phyloP scores from a whole-genome alignment of 2,113 vertebrate genomes.

The Gorsachius goisagi region DNA sequence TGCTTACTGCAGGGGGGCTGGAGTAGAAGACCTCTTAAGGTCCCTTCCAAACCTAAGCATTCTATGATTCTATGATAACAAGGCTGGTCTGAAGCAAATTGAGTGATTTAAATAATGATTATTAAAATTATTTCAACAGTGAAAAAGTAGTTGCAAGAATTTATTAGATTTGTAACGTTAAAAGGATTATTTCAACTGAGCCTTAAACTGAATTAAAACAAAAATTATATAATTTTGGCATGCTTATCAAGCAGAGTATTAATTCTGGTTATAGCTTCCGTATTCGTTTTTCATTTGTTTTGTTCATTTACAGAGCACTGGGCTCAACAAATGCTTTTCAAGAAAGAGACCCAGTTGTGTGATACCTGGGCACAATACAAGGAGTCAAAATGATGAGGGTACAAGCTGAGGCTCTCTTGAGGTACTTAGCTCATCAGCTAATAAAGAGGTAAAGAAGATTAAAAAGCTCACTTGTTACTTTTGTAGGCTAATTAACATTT shows the following conservation, averaged over 20 bases:
- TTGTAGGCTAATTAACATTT: slow-evolving; percentile 47
- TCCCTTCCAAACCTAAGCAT: too few relatives aligned
- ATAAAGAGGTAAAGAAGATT: slow-evolving; percentile 36
- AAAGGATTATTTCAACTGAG: background rate
- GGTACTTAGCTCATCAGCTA: background rate
- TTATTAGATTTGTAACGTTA: background rate
- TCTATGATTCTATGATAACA: background rate
- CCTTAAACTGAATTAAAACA: background rate
- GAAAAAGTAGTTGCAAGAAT: background rate
- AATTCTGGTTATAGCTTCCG: background rate
- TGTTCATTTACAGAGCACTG: background rate
- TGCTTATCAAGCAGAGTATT: background rate
- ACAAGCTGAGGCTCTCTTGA: background rate
- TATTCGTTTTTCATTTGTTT: background rate
- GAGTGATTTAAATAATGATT: background rate
- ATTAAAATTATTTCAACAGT: background rate
- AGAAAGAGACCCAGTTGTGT: background rate
- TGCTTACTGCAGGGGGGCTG: too few relatives aligned
- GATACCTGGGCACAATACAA: background rate
- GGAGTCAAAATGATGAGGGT: background rate
- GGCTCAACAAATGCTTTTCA: background rate
- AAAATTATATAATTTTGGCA: background rate
- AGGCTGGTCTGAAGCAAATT: background rate
- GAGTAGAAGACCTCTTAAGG: too few relatives aligned
- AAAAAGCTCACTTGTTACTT: slow-evolving; percentile 17